phyloP scores from a whole-genome alignment of 2,888 invertebrate genomes.

The Chrysolina haemoptera region DNA sequence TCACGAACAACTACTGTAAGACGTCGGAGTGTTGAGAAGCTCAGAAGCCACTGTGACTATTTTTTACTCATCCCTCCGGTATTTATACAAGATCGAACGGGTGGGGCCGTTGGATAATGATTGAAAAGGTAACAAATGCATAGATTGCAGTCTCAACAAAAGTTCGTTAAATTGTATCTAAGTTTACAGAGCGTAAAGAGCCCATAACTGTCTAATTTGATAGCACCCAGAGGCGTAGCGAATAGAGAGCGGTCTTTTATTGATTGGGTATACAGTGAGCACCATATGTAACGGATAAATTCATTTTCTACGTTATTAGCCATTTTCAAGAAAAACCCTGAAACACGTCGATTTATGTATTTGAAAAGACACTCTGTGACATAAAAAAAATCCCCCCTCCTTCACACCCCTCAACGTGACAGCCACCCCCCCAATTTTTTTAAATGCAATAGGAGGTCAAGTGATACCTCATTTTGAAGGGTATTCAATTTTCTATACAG shows the following conservation, averaged over 20 bases:
- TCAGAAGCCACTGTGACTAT: constrained; percentile 22
- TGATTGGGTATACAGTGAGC: no score
- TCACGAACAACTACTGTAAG: constrained; percentile 8
- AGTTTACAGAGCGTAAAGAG: constrained; percentile 31
- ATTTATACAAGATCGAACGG: constrained; percentile 30
- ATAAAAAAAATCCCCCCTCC: no score
- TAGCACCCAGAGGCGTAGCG: constrained; percentile 21
- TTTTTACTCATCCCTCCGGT: constrained; percentile 33
- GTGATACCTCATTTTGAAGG: no score
- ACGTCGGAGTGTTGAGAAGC: neutral
- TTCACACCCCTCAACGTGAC: no score
- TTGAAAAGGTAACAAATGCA: constrained; percentile 25
- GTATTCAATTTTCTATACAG: no score
- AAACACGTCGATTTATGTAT: no score
- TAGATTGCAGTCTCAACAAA: constrained; percentile 27
- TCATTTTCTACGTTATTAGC: no score
- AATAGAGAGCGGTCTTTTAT: neutral
- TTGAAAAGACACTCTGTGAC: no score
- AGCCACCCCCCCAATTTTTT: no score
- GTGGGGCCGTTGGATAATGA: constrained; percentile 34
- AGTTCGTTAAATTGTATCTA: constrained; percentile 23
- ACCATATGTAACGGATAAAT: no score
- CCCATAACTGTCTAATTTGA: constrained; percentile 24
- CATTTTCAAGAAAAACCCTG: no score
- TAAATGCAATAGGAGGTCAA: no score